These are phyloP conservation scores for Subacronicta megacephala DNA, from an alignment of 2,888 invertebrate species.

Conservation along the genomic window DNA sequence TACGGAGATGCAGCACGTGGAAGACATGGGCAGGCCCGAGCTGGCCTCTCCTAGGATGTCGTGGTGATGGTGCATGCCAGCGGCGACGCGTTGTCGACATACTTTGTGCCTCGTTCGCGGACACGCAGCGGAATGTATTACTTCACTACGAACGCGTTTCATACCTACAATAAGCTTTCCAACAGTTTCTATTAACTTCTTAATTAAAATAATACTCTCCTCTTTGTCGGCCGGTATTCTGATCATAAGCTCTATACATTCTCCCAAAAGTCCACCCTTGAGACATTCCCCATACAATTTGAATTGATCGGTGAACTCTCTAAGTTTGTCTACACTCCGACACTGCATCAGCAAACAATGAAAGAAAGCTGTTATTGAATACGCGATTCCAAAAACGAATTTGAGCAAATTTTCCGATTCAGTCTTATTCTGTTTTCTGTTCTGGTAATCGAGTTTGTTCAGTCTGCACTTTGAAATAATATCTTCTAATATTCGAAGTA, in stretches of 20 bases:
- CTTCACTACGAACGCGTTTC: constrained; percentile 89
- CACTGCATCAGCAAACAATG: constrained; percentile 90
- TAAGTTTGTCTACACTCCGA: constrained; percentile 83
- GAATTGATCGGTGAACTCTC: constrained; percentile 90
- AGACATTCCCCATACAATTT: constrained; percentile 90
- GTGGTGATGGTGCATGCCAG: constrained; percentile 90
- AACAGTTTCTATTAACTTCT: constrained; percentile 88
- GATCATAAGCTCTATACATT: constrained; percentile 88
- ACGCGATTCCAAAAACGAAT: constrained; percentile 90
- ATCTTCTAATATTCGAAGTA: constrained; percentile 90
- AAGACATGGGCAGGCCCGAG: constrained; percentile 75
- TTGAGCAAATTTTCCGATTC: constrained; percentile 88
- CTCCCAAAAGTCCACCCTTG: constrained; percentile 88
- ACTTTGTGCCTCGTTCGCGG: constrained; percentile 85
- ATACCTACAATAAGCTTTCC: constrained; percentile 88
- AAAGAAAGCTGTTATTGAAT: constrained; percentile 90
- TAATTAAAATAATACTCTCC: constrained; percentile 79
- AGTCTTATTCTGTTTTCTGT: constrained; percentile 70
- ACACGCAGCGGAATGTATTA: constrained; percentile 88
- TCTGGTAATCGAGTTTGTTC: constrained; percentile 68
- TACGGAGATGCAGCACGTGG: constrained; percentile 89
- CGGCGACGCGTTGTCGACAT: constrained; percentile 80
- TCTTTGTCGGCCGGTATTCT: constrained; percentile 81
- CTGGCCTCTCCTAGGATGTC: constrained; percentile 88
- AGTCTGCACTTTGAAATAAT: constrained; percentile 77